A percentile compares a stretch with the other conserved stretches of the same genome.
phyloP scores from a whole-genome alignment of 2,797 vertebrate genomes.

The Danio aesculapii region DNA sequence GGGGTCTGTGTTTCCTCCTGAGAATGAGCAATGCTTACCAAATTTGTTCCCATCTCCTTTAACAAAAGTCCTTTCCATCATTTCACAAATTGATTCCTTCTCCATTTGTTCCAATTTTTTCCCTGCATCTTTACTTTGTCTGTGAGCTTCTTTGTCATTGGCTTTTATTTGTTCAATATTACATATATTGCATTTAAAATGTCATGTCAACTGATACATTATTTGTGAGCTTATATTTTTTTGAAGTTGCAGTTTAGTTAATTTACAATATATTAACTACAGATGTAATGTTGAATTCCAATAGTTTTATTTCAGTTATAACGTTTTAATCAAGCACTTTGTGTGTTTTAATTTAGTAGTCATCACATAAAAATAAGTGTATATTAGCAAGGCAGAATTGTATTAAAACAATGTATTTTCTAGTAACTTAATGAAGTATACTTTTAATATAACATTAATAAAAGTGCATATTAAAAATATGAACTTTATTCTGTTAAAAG shows the following conservation, averaged over 20 bases:
- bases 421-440: too few species aligned
- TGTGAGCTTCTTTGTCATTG: slow-evolving; percentile 10
- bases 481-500: too few species aligned
- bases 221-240: not conserved
- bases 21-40: slow-evolving; percentile 64
- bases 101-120: not conserved
- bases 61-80: slow-evolving; percentile 37
- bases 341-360: not conserved
- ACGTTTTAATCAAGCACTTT: not conserved
- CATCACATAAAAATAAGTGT: not conserved
- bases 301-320: too few species aligned
- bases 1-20: slow-evolving; percentile 70
- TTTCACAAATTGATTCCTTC: not conserved
- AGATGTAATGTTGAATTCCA: not conserved
- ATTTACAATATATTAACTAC: not conserved
- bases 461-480: too few species aligned
- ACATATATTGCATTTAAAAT: not conserved
- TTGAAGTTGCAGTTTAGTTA: not conserved
- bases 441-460: too few species aligned
- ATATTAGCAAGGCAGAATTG: not conserved
- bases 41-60: slow-evolving; percentile 55
- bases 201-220: not conserved
- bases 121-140: slow-evolving; percentile 56
- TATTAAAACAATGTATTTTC: not conserved
- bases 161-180: not conserved